phyloP scores from a whole-genome alignment of 1,140 invertebrate species.

The Sycophaga agraensis region DNA sequence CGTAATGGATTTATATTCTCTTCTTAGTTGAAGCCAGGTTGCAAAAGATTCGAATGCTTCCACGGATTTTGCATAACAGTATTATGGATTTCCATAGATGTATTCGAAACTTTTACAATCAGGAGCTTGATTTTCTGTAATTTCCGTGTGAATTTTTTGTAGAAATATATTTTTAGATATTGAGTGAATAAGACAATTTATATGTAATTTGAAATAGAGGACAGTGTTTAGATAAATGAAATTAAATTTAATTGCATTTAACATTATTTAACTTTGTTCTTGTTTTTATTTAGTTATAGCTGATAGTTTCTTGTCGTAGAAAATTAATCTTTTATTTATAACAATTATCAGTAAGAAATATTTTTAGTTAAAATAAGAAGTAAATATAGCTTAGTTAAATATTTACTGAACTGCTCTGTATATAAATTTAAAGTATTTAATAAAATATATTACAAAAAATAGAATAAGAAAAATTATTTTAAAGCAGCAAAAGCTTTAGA shows the following conservation, averaged over 20 bases:
- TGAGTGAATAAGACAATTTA: not conserved
- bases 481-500: not conserved
- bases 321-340: not conserved
- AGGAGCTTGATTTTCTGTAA: conserved; percentile 1
- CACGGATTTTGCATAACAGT: not conserved
- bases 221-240: not conserved
- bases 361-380: conserved; percentile 4
- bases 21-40: conserved; percentile 20
- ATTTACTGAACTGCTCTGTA: not conserved
- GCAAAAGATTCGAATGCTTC: conserved; percentile 12
- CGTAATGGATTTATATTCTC: conserved; percentile 21
- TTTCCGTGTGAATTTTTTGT: conserved; percentile 1
- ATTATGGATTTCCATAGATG: not conserved
- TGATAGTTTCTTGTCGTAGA: conserved; percentile 4
- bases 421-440: not conserved
- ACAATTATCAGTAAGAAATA: not conserved
- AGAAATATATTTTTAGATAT: conserved; percentile 15
- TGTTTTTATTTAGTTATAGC: conserved; percentile 18
- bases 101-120: not conserved
- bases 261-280: not conserved
- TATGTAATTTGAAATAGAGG: conserved; percentile 8
- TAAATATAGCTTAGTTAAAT: not conserved
- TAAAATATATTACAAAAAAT: not conserved
- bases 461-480: not conserved
- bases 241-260: not conserved